Conservation (phyloP, 2,888 invertebrate genomes). For the Scaeva pyrastri region DNA sequence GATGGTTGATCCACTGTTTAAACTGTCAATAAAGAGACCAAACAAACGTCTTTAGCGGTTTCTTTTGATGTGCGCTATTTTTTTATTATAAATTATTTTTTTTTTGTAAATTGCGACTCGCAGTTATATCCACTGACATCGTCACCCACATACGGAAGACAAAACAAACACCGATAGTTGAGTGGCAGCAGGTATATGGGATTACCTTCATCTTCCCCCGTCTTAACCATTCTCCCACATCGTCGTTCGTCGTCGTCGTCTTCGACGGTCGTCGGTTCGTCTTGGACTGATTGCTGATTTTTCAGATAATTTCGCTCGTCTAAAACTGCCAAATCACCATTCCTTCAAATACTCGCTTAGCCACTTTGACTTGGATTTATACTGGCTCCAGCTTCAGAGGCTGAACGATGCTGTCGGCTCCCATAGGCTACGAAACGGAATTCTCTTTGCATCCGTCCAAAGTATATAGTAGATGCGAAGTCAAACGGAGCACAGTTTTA, state of each 20-base stretch:
- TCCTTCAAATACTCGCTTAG: conserved; percentile 30
- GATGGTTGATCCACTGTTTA: not conserved
- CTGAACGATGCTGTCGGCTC: not conserved
- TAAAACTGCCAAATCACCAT: conserved; percentile 47
- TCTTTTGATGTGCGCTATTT: conserved; percentile 51
- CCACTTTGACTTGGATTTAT: not conserved
- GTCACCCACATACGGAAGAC: conserved; percentile 70
- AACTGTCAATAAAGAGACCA: conserved; percentile 2
- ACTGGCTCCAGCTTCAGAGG: conserved; percentile 18
- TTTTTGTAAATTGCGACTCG: not conserved
- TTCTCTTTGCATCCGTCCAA: no score
- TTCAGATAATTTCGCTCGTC: conserved; percentile 54
- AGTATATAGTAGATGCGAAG: no score
- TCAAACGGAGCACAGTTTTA: conserved; percentile 46
- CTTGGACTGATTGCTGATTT: conserved; percentile 52
- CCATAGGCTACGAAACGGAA: conserved; percentile 11
- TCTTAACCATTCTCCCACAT: no score
- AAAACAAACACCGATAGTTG: conserved; percentile 19
- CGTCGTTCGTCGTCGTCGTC: not conserved
- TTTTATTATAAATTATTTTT: no score
- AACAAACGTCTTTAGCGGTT: conserved; percentile 34
- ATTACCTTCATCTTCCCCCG: conserved; percentile 19
- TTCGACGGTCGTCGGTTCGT: not conserved
- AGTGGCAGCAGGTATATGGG: conserved; percentile 50
- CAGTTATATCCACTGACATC: conserved; percentile 56